Percentiles rank a stretch among this genome's conserved stretches.
Evolutionary conservation across 2,888 invertebrate genomes (phyloP).

Genomic region (Priocnemis perturbator): DNA sequence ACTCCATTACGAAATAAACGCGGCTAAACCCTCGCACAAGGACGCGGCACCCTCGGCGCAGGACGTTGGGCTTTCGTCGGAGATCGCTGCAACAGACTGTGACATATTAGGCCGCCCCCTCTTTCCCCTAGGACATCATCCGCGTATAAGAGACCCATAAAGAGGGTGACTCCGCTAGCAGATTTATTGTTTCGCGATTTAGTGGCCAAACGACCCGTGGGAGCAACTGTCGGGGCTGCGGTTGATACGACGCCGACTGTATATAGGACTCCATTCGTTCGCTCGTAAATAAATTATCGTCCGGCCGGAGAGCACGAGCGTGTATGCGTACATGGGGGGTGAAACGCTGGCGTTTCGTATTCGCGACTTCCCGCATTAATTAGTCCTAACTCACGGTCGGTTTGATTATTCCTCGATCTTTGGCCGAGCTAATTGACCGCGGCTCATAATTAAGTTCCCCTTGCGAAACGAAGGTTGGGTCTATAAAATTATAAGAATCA

Average conservation of each 20-base stretch:
- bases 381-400: too few species aligned
- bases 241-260: constrained; percentile 18
- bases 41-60: constrained; percentile 40
- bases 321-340: neutral
- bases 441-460: neutral
- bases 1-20: constrained; percentile 68
- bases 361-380: too few species aligned
- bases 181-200: constrained; percentile 74
- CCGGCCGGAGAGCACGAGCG: constrained; percentile 1
- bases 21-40: constrained; percentile 29
- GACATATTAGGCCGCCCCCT: constrained; percentile 74
- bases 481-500: too few species aligned
- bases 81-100: constrained; percentile 74
- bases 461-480: too few species aligned
- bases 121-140: constrained; percentile 61
- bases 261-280: constrained; percentile 12
- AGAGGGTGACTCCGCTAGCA: constrained; percentile 58
- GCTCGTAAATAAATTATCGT: constrained; percentile 49
- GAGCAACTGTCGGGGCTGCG: constrained; percentile 42
- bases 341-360: too few species aligned
- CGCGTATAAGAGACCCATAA: constrained; percentile 65
- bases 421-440: too few species aligned
- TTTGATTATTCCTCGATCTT: too few species aligned
- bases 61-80: constrained; percentile 47
- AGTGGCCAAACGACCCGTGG: constrained; percentile 62